Percentiles rank a stretch among this genome's conserved stretches.
phyloP scores from a whole-genome alignment of 2,888 invertebrate species.

The Phengaris alcon region DNA sequence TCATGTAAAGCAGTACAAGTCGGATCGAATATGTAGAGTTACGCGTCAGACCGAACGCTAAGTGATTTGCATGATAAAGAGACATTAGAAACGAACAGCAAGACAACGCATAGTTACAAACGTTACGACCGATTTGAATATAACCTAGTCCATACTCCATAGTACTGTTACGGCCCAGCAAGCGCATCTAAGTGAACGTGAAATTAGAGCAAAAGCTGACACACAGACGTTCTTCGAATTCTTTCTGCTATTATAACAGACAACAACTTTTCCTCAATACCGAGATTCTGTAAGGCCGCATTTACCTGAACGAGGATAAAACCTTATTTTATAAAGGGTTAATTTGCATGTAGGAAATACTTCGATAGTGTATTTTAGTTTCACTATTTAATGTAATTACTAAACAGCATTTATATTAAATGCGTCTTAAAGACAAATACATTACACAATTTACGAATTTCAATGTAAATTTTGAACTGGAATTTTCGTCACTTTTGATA shows the following conservation, averaged over 20 bases:
- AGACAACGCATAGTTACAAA: constrained; percentile 4
- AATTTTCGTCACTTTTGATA: constrained; percentile 16
- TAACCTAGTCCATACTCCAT: background rate
- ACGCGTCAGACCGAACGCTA: constrained; percentile 18
- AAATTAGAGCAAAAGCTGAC: constrained; percentile 4
- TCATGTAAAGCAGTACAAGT: background rate
- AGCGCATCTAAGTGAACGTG: background rate
- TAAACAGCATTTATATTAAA: background rate
- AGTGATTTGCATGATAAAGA: constrained; percentile 30
- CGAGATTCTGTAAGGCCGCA: background rate
- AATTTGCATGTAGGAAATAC: background rate
- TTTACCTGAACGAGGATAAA: background rate
- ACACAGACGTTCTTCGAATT: background rate
- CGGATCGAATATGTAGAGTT: background rate
- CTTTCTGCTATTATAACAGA: background rate
- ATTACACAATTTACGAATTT: constrained; percentile 12
- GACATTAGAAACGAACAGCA: constrained; percentile 7
- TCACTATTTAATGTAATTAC: background rate
- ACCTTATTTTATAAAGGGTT: background rate
- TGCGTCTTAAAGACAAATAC: background rate
- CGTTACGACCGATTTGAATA: background rate
- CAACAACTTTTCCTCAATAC: background rate
- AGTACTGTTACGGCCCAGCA: constrained; percentile 1
- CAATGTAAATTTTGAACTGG: constrained; percentile 19
- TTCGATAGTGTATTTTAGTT: background rate